Evolutionary conservation across 1,140 invertebrate species (phyloP).

Genomic region (Parapsyche elsis): DNA sequence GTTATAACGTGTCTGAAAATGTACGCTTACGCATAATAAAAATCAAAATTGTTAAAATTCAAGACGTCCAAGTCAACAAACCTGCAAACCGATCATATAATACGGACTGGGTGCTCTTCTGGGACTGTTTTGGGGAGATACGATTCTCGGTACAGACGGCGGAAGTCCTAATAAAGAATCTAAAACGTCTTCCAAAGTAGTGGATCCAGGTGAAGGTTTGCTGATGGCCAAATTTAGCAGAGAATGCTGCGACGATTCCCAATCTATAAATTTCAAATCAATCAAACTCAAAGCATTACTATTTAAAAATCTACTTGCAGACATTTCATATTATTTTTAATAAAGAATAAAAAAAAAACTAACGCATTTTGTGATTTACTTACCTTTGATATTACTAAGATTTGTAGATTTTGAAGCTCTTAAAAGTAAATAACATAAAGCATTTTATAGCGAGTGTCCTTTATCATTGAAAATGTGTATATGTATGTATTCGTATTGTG

Average conservation of each 20-base stretch:
- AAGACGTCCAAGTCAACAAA: slow-evolving; percentile 57
- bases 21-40: neutral
- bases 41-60: neutral
- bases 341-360: no score
- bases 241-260: slow-evolving; percentile 50
- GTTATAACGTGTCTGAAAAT: slow-evolving; percentile 64
- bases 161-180: slow-evolving; percentile 89
- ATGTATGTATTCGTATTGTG: no score
- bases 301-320: no score
- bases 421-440: no score
- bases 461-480: no score
- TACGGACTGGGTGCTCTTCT: slow-evolving; percentile 72
- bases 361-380: no score
- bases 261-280: slow-evolving; percentile 42
- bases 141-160: slow-evolving; percentile 75
- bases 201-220: slow-evolving; percentile 77
- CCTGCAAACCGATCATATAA: slow-evolving; percentile 77
- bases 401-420: no score
- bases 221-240: slow-evolving; percentile 63
- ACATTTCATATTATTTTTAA: no score
- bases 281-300: no score
- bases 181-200: slow-evolving; percentile 92
- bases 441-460: no score
- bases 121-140: slow-evolving; percentile 71
- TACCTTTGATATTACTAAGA: no score